Evolutionary conservation across 2,888 invertebrate genomes (phyloP), one percentile per base, ranked within the genome.

Genomic region (Pterostichus madidus): DNA sequence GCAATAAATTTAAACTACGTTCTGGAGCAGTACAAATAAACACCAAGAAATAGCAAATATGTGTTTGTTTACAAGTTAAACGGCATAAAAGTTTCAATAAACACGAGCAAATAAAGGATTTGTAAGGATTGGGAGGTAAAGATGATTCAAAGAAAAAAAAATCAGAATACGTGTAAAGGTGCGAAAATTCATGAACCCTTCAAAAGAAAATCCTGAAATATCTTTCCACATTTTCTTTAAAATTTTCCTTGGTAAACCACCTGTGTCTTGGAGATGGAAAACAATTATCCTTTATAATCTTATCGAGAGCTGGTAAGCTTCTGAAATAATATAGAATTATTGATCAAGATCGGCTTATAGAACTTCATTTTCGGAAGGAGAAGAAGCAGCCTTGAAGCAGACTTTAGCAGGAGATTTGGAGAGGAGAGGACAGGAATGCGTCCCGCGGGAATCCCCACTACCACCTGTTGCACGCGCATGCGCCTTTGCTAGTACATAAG

Each of bases 241-340:
- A 71, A 44, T 44, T 10, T 44, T 44, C 56, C 5, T 8, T 71
- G 39, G 68, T 15, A 71, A 71, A 71, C 44, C 68, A 46, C 17
- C 68, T 71, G 68, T 17, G 64, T 8, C 44, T 56, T 39, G n/a
- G 15, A 44, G 15, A 39, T 39, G 44, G 44, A 71, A 71, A 71
- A 71, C 68, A 71, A 71, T 71, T 71, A 71, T 71, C 68, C 68
- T 71, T 44, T 17, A 71, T 71, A 71, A 71, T 71, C 68, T 71
- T 71, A 71, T 71, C 68, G 46, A 10, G 15, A 56, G 44, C 17
- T 17, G 68, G 44, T 44, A 71, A 71, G 68, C 68, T 71, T 17
- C 68, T 44, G 46, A 71, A 71, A 71, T 71, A 71, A 71, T 71
- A 71, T 71, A 24, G 44, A 71, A 46, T 71, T 71, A 71, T 71